These are phyloP conservation scores for Drosophila barbarae DNA, from an alignment of 2,888 invertebrate species.

Conservation along the genomic window DNA sequence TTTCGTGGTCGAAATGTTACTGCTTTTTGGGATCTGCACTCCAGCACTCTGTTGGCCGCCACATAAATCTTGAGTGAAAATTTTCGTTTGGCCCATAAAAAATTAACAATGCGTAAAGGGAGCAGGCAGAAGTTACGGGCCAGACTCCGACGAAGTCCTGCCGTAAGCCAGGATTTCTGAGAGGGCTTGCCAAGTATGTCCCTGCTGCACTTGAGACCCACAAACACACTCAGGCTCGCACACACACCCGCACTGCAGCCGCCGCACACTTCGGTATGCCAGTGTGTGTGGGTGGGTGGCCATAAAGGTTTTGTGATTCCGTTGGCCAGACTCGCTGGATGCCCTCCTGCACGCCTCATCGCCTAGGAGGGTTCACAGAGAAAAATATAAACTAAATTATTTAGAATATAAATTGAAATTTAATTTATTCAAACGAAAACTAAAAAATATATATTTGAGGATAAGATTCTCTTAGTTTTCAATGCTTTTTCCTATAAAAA, in stretches of 20 bases:
- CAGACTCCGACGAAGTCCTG: conserved; percentile 28
- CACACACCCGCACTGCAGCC: conserved; percentile 22
- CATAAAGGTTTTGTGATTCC: conserved; percentile 41
- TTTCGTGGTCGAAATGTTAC: not conserved
- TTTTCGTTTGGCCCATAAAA: conserved; percentile 42
- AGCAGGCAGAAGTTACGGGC: conserved; percentile 23
- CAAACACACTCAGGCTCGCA: conserved; percentile 2
- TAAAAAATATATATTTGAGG: not conserved
- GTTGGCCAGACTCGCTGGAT: conserved; percentile 11
- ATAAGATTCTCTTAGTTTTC: not conserved
- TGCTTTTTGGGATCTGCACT: conserved; percentile 11
- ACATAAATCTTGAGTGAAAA: conserved; percentile 50
- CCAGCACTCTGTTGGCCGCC: conserved; percentile 32
- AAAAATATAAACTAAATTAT: not conserved
- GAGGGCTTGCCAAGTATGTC: conserved; percentile 32
- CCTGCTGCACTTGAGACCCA: conserved; percentile 40
- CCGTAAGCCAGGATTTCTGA: conserved; percentile 25
- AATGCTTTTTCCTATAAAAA: not conserved
- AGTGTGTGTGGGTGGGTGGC: conserved; percentile 19
- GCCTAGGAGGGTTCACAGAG: conserved; percentile 14
- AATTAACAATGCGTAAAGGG: conserved; percentile 50
- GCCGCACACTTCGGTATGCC: conserved; percentile 28
- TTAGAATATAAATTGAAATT: not conserved
- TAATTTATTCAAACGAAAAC: not conserved
- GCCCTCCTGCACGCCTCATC: conserved; percentile 29